Percentiles rank a stretch among this genome's conserved stretches.
These are phyloP conservation scores for Eristalinus aeneus DNA, from an alignment of 2,888 invertebrate species.

Conservation along the genomic window DNA sequence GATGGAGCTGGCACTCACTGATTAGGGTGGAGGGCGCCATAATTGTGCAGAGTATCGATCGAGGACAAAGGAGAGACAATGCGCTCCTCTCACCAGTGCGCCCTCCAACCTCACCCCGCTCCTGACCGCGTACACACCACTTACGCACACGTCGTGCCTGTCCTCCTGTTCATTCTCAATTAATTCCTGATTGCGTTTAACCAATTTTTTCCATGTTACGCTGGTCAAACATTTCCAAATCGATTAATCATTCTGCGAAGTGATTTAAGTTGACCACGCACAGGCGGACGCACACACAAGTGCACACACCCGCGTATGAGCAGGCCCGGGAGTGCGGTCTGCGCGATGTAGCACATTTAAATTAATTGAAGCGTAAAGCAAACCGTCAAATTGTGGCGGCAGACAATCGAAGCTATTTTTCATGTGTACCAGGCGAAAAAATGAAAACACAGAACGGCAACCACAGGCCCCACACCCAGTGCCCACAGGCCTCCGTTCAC, in stretches of 20 bases:
- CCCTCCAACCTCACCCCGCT: no score
- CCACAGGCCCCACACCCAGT: conserved; percentile 17
- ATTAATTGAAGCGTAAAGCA: conserved; percentile 67
- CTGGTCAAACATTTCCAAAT: conserved; percentile 40
- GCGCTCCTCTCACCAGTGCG: no score
- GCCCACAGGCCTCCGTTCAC: conserved; percentile 33
- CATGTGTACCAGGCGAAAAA: conserved; percentile 36
- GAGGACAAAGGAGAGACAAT: no score
- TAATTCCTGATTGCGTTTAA: conserved; percentile 37
- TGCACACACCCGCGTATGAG: neutral
- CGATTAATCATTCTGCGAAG: conserved; percentile 55
- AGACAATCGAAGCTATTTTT: conserved; percentile 63
- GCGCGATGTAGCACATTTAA: conserved; percentile 42
- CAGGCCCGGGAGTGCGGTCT: neutral
- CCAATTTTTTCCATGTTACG: conserved; percentile 13
- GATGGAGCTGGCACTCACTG: neutral
- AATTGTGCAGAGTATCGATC: neutral
- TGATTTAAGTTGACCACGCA: conserved; percentile 16
- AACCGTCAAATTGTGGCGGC: conserved; percentile 60
- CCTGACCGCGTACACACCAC: neutral
- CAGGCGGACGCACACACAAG: neutral
- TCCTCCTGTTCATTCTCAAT: conserved; percentile 32
- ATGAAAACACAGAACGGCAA: neutral
- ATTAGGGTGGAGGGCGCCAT: neutral
- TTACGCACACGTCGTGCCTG: neutral